These are phyloP conservation scores for Callorhinus ursinus DNA, from an alignment of 2,113 vertebrate genomes.

Conservation along the genomic window DNA sequence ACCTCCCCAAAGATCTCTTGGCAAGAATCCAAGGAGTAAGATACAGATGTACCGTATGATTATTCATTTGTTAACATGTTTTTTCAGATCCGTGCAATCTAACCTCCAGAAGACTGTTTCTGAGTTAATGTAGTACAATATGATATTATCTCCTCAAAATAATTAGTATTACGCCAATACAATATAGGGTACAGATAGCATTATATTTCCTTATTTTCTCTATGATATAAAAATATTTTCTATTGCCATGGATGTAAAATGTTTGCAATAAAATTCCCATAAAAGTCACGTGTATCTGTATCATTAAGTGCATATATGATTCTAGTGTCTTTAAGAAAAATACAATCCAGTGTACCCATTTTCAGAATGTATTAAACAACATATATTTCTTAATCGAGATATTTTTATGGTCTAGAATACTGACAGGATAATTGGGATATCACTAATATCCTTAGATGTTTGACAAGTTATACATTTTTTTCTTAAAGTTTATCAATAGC, in stretches of 20 bases:
- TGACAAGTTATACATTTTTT: not conserved
- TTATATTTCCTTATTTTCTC: not conserved
- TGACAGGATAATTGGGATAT: not conserved
- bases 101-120: not conserved
- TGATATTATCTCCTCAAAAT: not conserved
- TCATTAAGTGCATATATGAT: not conserved
- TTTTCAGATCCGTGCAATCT: not conserved
- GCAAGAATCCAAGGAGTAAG: not conserved
- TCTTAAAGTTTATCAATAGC: not conserved
- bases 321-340: not conserved
- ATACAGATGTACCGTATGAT: not conserved
- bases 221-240: not conserved
- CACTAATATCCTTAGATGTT: not conserved
- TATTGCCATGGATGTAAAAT: not conserved
- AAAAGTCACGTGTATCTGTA: not conserved
- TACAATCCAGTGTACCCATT: not conserved
- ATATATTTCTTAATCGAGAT: not conserved
- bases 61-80: not conserved
- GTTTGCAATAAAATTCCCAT: not conserved
- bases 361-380: not conserved
- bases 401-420: not conserved
- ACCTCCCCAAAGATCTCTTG: conserved; percentile 6
- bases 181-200: not conserved
- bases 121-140: not conserved
- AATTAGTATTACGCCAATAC: not conserved